A percentile compares a stretch with the other conserved stretches of the same genome.
Conservation (phyloP, 2,888 invertebrate species). For the Tupiocoris notatus region DNA sequence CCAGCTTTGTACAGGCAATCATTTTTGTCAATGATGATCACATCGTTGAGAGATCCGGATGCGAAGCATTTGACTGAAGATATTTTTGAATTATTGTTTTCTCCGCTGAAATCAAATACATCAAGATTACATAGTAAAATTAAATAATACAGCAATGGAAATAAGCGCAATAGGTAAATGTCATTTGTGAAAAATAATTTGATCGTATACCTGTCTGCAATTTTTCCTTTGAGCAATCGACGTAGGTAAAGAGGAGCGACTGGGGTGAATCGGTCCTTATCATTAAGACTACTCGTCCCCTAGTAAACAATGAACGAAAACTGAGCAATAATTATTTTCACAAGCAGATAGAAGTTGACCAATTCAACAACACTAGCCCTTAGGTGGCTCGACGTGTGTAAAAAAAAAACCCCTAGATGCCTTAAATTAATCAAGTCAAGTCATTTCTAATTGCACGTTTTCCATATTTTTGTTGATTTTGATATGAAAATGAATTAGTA, state of each 20-base stretch:
- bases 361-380: too few relatives aligned
- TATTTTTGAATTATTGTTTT: neutral
- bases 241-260: constrained; percentile 8
- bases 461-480: too few relatives aligned
- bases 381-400: too few relatives aligned
- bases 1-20: constrained; percentile 24
- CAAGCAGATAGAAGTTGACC: too few relatives aligned
- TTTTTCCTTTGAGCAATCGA: neutral
- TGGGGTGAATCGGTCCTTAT: constrained; percentile 22
- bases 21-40: constrained; percentile 27
- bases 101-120: neutral
- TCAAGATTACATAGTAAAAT: too few relatives aligned
- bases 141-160: neutral
- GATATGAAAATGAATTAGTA: too few relatives aligned
- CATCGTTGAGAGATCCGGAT: constrained; percentile 20
- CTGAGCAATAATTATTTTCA: too few relatives aligned
- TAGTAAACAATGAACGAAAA: neutral
- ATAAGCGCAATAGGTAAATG: too few relatives aligned
- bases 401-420: too few relatives aligned
- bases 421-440: too few relatives aligned
- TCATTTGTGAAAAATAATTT: too few relatives aligned
- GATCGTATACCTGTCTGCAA: neutral
- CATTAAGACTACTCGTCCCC: constrained; percentile 11
- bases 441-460: too few relatives aligned
- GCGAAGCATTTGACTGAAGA: constrained; percentile 15